Evolutionary conservation across 2,797 vertebrate species (phyloP), one percentile per base, ranked within the genome.

Genomic region (Otus scops): DNA sequence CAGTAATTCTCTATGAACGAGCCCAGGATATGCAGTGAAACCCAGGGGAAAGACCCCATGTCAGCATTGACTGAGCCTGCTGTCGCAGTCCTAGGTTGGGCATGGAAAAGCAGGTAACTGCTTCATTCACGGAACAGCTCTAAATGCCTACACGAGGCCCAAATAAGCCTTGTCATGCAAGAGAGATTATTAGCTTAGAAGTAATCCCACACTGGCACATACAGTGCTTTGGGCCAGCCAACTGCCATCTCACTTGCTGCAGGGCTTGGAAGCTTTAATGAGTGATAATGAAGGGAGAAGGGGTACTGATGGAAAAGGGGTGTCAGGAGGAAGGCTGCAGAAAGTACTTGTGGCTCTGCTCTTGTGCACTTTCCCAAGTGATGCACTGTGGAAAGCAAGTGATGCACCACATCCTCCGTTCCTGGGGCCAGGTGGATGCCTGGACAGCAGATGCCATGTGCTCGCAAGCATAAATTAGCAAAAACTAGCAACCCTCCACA

Each of bases 41-140:
- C 30, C n/a, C 51, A 43, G 11, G 26, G 43, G n/a, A 41, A 63
- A 36, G 38, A 41, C 5, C 30, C 43, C 27, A 5, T 5, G 13
- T 22, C 38, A 26, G 34, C 0, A 0, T 39, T 4, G 2, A 2
- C 39, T 3, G 16, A 75, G 36, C 36, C 28, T 0, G 2, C 64
- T 73, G 54, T 51, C 56, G 48, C 18, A 1, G 1, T 48, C 45
- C 12, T 6, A 6, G 15, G 11, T 12, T 68, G 75, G 57, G 23
- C n/a, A 12, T 24, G 17, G 60, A 74, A 92, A 84, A 26, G 13
- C 2, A 6, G 27, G 27, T 61, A 56, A 57, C 24, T 0, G 0
- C 59, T 36, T 36, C 9, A 0, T 27, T 69, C 2, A 1, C 32
- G 50, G 60, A 21, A 74, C 74, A 65, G 39, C 30, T 63, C 26